Percentiles rank a stretch among this genome's conserved stretches.
Conservation (phyloP, 2,113 vertebrate genomes). For the Entomyzon cyanotis region DNA sequence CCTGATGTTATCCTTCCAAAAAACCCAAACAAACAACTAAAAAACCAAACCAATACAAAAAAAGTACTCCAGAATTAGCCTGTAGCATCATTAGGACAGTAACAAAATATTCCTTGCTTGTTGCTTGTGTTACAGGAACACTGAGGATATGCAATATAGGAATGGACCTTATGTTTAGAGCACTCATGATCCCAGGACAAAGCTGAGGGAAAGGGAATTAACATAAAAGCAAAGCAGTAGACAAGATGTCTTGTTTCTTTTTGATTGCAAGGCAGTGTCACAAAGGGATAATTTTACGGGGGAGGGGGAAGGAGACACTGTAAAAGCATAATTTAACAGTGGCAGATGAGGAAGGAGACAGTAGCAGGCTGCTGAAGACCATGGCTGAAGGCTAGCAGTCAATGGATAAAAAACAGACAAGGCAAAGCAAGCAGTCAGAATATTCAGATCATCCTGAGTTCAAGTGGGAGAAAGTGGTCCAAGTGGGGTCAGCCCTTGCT, state of each 20-base stretch:
- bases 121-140: not conserved
- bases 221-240: conserved; percentile 50
- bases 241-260: not conserved
- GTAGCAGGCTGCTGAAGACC: not conserved
- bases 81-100: not conserved
- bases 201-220: conserved; percentile 42
- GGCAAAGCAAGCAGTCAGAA: not conserved
- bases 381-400: not conserved
- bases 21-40: not conserved
- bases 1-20: not conserved
- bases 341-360: not conserved
- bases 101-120: not conserved
- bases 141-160: not conserved
- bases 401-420: not conserved
- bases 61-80: not conserved
- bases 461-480: not conserved
- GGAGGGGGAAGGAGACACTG: not conserved
- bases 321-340: not conserved
- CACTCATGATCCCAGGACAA: not conserved
- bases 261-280: not conserved
- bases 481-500: not conserved
- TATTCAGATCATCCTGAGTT: not conserved
- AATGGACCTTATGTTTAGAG: not conserved
- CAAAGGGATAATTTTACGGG: not conserved
- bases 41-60: not conserved